A percentile compares a stretch with the other conserved stretches of the same genome.
phyloP scores from a whole-genome alignment of 2,113 vertebrate genomes.

The Mystacornis crossleyi region DNA sequence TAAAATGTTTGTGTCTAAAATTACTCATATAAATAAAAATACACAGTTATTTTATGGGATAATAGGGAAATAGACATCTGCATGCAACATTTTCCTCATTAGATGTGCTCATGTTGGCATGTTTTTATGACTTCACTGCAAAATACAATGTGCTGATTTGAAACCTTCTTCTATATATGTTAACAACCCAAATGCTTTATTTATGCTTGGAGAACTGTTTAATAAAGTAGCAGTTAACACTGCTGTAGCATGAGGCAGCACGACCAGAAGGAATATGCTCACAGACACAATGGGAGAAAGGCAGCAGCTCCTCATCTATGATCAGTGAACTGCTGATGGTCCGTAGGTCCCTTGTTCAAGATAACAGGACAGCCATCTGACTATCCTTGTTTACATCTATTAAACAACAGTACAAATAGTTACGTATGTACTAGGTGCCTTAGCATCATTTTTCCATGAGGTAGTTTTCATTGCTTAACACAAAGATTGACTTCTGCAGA shows the following conservation, averaged over 20 bases:
- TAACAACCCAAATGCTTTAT: slow-evolving; percentile 52
- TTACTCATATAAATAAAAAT: slow-evolving; percentile 69
- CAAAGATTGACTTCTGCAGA: neutral
- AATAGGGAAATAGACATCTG: slow-evolving; percentile 67
- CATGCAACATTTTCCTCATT: slow-evolving; percentile 69
- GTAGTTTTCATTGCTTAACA: neutral
- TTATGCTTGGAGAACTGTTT: slow-evolving; percentile 15
- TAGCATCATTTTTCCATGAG: neutral
- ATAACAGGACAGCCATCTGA: accelerated
- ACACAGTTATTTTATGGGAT: slow-evolving; percentile 63
- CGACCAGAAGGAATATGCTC: neutral
- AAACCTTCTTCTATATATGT: slow-evolving; percentile 53
- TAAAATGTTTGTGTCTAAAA: slow-evolving; percentile 47
- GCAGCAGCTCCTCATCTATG: neutral
- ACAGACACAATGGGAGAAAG: neutral
- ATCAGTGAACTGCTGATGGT: neutral
- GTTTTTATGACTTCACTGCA: slow-evolving; percentile 62
- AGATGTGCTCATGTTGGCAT: slow-evolving; percentile 60
- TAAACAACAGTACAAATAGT: neutral
- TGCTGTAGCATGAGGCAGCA: accelerated
- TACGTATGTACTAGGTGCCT: neutral
- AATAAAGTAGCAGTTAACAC: neutral
- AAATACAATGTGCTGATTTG: slow-evolving; percentile 65
- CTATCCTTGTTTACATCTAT: neutral
- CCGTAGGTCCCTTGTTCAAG: neutral